Evolutionary conservation across 1,140 invertebrate species (phyloP).

Genomic region (Callitettix versicolor): DNA sequence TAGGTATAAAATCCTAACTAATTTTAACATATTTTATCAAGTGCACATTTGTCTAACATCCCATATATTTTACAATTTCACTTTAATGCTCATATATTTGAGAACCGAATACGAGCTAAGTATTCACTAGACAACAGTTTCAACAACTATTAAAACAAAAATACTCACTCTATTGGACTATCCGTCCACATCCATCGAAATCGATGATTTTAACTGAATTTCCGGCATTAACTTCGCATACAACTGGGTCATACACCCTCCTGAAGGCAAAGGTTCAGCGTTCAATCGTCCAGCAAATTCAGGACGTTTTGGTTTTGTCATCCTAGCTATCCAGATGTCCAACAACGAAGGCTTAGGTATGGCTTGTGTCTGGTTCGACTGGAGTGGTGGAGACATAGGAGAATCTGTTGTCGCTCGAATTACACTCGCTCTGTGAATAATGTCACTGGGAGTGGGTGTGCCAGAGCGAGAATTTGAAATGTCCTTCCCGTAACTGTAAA

Average conservation of each 20-base stretch:
- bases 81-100: no score
- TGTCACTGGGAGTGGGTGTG: conserved; percentile 11
- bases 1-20: no score
- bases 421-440: conserved; percentile 46
- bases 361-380: conserved; percentile 22
- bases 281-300: conserved; percentile 71
- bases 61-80: no score
- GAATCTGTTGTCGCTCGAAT: conserved; percentile 72
- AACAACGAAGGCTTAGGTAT: conserved; percentile 38
- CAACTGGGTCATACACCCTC: conserved; percentile 3
- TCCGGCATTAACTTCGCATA: neutral
- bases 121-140: no score
- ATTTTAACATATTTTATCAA: no score
- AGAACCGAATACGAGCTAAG: no score
- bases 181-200: neutral
- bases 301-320: conserved; percentile 39
- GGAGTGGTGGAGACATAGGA: conserved; percentile 56
- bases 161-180: neutral
- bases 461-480: conserved; percentile 23
- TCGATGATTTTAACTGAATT: neutral
- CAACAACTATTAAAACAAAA: no score
- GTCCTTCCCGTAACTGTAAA: conserved; percentile 32
- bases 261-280: conserved; percentile 29
- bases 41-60: no score
- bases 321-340: conserved; percentile 49